Percentiles rank a stretch among this genome's conserved stretches.
Conservation (phyloP, 2,888 invertebrate genomes). For the Ecdyonurus torrentis region DNA sequence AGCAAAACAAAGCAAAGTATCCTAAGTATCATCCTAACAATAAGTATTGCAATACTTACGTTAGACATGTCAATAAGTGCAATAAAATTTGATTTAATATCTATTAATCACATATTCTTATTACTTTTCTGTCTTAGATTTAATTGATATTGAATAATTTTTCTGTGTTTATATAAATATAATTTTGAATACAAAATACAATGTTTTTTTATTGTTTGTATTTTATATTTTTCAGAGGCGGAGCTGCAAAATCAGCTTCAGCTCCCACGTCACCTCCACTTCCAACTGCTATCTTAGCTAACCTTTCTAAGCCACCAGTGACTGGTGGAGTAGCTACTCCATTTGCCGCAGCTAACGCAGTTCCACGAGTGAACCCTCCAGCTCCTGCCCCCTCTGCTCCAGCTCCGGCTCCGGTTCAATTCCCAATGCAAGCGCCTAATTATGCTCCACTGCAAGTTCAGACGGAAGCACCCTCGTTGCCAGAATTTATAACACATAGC, state of each 20-base stretch:
- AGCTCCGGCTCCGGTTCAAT: not conserved
- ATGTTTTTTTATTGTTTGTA: no score
- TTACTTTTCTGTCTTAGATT: no score
- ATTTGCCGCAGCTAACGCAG: slow-evolving; percentile 8
- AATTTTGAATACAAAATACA: no score
- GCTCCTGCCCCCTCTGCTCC: slow-evolving; percentile 3
- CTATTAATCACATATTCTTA: no score
- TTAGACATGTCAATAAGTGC: no score
- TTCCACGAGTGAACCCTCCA: not conserved
- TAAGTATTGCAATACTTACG: no score
- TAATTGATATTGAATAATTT: no score
- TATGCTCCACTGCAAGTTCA: not conserved
- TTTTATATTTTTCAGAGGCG: not conserved
- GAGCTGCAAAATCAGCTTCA: not conserved
- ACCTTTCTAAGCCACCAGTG: slow-evolving; percentile 11
- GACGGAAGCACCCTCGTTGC: not conserved
- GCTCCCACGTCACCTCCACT: not conserved
- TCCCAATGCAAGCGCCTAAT: no score
- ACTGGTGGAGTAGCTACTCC: slow-evolving; percentile 14
- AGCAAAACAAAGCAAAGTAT: no score
- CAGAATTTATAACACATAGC: not conserved
- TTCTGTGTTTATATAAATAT: no score
- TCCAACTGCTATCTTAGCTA: slow-evolving; percentile 3
- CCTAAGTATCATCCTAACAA: no score
- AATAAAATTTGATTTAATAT: no score